phyloP scores from a whole-genome alignment of 2,113 vertebrate genomes.

The Hyperopisus bebe region DNA sequence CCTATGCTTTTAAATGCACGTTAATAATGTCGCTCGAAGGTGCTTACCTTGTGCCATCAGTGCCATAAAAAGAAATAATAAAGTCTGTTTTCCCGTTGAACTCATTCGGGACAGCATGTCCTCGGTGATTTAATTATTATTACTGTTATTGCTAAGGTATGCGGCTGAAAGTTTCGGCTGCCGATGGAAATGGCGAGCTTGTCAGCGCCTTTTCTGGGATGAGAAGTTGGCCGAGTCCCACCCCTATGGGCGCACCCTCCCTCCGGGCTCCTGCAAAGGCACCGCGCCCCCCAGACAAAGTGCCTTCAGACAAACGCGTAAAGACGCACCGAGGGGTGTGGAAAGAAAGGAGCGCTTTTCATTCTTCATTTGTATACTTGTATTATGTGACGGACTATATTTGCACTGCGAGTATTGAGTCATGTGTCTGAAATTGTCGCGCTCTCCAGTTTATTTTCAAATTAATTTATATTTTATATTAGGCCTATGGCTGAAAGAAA shows the following conservation, averaged over 20 bases:
- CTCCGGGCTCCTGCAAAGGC: not conserved
- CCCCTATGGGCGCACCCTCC: slow-evolving; percentile 23
- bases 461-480: not conserved
- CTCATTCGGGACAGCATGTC: slow-evolving; percentile 41
- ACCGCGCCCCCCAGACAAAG: not conserved
- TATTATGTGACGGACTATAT: not conserved
- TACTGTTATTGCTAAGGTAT: not conserved
- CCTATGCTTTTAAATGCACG: not conserved
- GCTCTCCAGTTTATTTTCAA: not conserved
- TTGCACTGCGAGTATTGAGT: not conserved
- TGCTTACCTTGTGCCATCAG: slow-evolving; percentile 56
- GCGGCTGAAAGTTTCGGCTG: not conserved
- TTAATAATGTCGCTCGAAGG: not conserved
- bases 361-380: not conserved
- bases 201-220: slow-evolving; percentile 43
- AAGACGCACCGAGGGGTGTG: not conserved
- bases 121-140: not conserved
- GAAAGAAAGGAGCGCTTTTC: not conserved
- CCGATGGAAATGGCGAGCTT: slow-evolving; percentile 30
- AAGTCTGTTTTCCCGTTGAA: slow-evolving; percentile 45
- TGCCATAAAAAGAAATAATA: slow-evolving; percentile 46
- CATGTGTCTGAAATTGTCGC: not conserved
- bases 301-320: not conserved
- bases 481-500: not conserved
- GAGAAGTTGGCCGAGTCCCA: slow-evolving; percentile 46